phyloP scores from a whole-genome alignment of 2,797 vertebrate genomes.

The Notolabrus celidotus region DNA sequence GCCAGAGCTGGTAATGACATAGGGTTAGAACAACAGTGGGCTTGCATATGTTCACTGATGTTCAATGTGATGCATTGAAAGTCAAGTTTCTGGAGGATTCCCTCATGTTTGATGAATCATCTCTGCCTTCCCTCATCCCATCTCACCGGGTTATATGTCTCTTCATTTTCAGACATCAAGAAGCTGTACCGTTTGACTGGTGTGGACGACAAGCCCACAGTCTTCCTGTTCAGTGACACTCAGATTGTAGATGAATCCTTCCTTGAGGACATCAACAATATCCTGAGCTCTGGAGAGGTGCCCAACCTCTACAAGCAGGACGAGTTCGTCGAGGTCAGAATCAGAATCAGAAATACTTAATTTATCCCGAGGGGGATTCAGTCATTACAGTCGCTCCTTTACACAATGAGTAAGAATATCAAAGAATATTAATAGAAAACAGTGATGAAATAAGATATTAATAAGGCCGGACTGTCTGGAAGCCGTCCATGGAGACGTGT shows the following conservation, averaged over 20 bases:
- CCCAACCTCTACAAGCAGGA: conserved; percentile 92
- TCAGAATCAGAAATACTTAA: too few relatives aligned
- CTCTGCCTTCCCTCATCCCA: not conserved
- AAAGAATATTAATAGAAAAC: too few relatives aligned
- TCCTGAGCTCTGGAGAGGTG: conserved; percentile 93
- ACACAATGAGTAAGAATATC: too few relatives aligned
- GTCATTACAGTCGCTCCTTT: too few relatives aligned
- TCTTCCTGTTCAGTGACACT: conserved; percentile 91
- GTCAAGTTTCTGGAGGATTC: not conserved
- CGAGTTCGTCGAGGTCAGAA: conserved; percentile 90
- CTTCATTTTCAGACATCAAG: conserved; percentile 87
- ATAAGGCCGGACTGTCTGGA: too few relatives aligned
- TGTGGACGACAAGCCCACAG: conserved; percentile 88
- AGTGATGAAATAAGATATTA: too few relatives aligned
- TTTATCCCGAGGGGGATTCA: too few relatives aligned
- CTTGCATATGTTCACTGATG: not conserved
- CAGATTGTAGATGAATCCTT: conserved; percentile 90
- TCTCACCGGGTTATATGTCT: not conserved
- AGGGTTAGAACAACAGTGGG: not conserved
- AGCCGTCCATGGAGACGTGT: too few relatives aligned
- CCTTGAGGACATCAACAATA: conserved; percentile 92
- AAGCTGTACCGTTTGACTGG: conserved; percentile 89
- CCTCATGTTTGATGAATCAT: not conserved
- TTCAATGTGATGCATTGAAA: not conserved
- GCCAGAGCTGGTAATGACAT: too few relatives aligned